phyloP scores from a whole-genome alignment of 2,113 vertebrate genomes.

The Pteropus alecto region DNA sequence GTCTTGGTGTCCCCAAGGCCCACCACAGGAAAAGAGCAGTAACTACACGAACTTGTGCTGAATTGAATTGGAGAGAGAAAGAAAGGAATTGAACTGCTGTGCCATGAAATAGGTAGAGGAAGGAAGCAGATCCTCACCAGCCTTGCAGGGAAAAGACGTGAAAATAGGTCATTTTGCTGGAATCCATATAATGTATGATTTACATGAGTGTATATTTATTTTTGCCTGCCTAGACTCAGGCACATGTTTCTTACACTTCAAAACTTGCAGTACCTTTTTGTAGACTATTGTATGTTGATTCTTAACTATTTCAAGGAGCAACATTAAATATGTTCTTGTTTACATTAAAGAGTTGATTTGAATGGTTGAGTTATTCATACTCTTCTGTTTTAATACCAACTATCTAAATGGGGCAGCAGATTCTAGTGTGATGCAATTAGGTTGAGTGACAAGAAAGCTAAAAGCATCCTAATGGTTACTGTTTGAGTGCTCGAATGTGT shows the following conservation, averaged over 20 bases:
- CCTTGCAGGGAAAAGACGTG: background rate
- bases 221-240: background rate
- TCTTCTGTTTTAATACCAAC: background rate
- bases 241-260: background rate
- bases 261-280: background rate
- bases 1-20: background rate
- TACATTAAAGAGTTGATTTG: background rate
- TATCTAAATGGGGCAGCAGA: background rate
- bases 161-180: background rate
- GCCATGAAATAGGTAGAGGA: rapidly evolving
- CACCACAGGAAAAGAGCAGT: background rate
- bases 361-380: background rate
- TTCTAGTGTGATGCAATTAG: background rate
- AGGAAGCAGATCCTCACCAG: background rate
- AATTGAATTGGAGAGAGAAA: background rate
- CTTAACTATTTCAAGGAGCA: background rate
- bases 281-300: background rate
- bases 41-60: background rate
- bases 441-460: background rate
- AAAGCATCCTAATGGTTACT: background rate
- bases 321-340: conserved; percentile 1
- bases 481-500: rapidly evolving
- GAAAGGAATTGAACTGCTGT: background rate
- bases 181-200: background rate
- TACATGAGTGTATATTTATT: background rate